Evolutionary conservation across 2,888 invertebrate species (phyloP), one percentile per base, ranked within the genome.

Genomic region (Caenorhabditis sulstoni): DNA sequence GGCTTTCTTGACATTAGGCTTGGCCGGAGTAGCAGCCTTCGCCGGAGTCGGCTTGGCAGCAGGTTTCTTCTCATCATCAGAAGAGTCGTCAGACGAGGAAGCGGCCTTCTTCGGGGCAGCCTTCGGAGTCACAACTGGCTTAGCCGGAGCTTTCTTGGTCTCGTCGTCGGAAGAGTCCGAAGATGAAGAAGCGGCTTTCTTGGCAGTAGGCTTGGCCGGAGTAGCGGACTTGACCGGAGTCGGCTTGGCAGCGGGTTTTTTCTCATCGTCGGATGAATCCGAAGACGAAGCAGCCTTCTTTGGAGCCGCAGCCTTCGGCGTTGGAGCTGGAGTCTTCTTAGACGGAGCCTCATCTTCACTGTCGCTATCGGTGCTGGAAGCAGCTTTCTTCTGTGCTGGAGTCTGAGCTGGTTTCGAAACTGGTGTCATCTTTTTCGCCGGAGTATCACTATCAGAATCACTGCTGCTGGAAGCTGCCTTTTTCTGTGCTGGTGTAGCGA

Each of bases 141-240:
- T 59, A 18, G 29, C 71, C 3, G 64, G 62, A 37, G 79, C 29
- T 7, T 29, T 29, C 29, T 29, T 29, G 4, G 29, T 7, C 7
- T 81, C 81, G 8, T 83, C 83, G 22, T 83, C 82, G 1, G 75
- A 73, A 7, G 79, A 77, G 23, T 77, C 75, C 4, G 53, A 59
- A 11, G 66, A 66, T 29, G 66, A 68, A n/a, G 79, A 67, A 1
- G 58, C 81, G 18, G 68, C 65, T 45, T 79, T 41, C 29, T 57
- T 68, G 14, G 67, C 59, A 44, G 61, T 49, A 12, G 50, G 37
- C 37, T 78, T 78, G 9, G 37, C 49, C 23, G 41, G 41, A 14
- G 41, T 14, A 3, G 41, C 41, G 11, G 41, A 4, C 41, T 41
- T 41, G 7, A 11, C 41, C 3, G 41, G 41, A 2, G 41, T 66